Percentiles rank a stretch among this genome's conserved stretches.
These are phyloP conservation scores for Strongylocentrotus purpuratus DNA, from an alignment of 35 echinoderm and acorn worm genomes.

Conservation along the genomic window DNA sequence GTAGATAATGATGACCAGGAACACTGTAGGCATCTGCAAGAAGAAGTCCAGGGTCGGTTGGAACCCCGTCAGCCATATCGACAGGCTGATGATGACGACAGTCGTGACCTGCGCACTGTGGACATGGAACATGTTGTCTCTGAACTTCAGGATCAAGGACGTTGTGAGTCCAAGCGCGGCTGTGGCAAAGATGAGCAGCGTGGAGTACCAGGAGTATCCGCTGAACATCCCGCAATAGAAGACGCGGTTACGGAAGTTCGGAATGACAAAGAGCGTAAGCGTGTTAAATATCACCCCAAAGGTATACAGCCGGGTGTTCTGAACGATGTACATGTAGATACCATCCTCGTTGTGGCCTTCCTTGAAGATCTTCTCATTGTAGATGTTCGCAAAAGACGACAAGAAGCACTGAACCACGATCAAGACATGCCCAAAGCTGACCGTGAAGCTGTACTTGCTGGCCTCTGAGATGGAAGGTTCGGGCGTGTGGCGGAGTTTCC, in stretches of 20 bases:
- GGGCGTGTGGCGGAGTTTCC: neutral
- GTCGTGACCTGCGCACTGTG: slow-evolving; percentile 74
- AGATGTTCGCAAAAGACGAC: slow-evolving; percentile 87
- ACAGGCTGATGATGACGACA: slow-evolving; percentile 75
- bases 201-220: slow-evolving; percentile 75
- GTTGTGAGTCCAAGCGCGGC: slow-evolving; percentile 78
- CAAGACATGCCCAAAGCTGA: slow-evolving; percentile 60
- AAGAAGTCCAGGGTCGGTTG: slow-evolving; percentile 86
- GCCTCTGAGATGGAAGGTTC: neutral
- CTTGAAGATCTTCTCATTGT: slow-evolving; percentile 99
- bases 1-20: slow-evolving; percentile 87
- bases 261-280: slow-evolving; percentile 55
- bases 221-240: slow-evolving; percentile 76
- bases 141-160: slow-evolving; percentile 80
- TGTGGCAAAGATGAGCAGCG: slow-evolving; percentile 72
- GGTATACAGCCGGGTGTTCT: slow-evolving; percentile 87
- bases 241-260: slow-evolving; percentile 60
- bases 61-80: slow-evolving; percentile 72
- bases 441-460: slow-evolving; percentile 28
- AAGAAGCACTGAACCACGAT: slow-evolving; percentile 83
- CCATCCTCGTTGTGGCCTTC: slow-evolving; percentile 81
- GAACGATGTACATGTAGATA: slow-evolving; percentile 67
- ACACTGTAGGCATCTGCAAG: slow-evolving; percentile 86
- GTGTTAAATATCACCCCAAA: slow-evolving; percentile 90
- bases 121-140: slow-evolving; percentile 98